Evolutionary conservation across 2,113 vertebrate species (phyloP).

Genomic region (Sciurus niger): DNA sequence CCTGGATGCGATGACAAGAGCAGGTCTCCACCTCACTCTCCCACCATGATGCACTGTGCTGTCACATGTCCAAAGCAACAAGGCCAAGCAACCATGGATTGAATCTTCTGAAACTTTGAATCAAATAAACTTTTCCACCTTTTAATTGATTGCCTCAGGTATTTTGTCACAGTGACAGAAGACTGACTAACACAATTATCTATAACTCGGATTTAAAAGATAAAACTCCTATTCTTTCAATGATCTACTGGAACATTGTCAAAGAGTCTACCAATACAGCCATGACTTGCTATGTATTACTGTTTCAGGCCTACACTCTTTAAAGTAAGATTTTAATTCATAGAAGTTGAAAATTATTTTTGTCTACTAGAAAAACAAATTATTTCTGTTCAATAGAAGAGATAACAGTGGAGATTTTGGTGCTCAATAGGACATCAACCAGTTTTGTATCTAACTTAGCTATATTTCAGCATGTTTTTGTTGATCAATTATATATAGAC

Average conservation of each 20-base stretch:
- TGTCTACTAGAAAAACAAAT: not conserved
- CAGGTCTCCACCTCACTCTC: not conserved
- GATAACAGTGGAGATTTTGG: not conserved
- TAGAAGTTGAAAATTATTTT: not conserved
- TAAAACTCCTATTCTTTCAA: not conserved
- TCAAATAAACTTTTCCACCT: not conserved
- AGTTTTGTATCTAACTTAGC: not conserved
- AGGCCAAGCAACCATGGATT: not conserved
- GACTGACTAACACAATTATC: not conserved
- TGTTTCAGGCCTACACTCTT: not conserved
- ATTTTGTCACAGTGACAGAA: not conserved
- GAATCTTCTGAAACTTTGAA: not conserved
- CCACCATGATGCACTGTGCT: not conserved
- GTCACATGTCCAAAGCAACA: not conserved
- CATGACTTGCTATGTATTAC: not conserved
- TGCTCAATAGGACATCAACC: not conserved
- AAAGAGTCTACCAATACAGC: not conserved
- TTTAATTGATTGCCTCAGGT: not conserved
- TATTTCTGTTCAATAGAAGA: not conserved
- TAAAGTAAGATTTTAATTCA: not conserved
- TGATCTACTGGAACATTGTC: not conserved
- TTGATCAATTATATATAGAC: not conserved
- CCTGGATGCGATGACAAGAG: not conserved
- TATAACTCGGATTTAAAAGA: not conserved
- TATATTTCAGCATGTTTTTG: not conserved